Evolutionary conservation across 2,113 vertebrate species (phyloP), one percentile per base, ranked within the genome.

Genomic region (Myxocyprinus asiaticus): DNA sequence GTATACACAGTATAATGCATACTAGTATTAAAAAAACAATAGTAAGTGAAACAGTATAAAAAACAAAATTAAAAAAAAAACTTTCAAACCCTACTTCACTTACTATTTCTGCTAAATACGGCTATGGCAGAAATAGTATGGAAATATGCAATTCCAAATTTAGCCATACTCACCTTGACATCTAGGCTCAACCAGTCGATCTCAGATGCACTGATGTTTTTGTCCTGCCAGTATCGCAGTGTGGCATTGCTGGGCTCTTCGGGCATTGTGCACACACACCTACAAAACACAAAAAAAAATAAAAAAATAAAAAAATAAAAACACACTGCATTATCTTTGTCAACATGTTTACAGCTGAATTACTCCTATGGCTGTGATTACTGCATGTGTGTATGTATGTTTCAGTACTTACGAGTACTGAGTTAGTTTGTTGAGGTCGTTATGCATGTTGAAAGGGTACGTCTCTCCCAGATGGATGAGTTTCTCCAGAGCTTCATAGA

Each of bases 401-500:
- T 33, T 33, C 64, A 58, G 15, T 61, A 93, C 96, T 96, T 92
- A 98, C 98, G 94, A 95, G 89, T 98, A 98, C 69, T 96, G 94
- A 6, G 98, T 99, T 87, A 99, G 95, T 66, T 94, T 94, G 87
- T 98, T 95, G 83, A 99, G 93, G 90, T 96, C 88, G 88, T 96
- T 98, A 92, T 98, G 91, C 93, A 98, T 99, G 89, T 99, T 96
- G 93, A 99, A 94, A 84, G 96, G 95, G 88, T 98, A 98, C 1
- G 95, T 93, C 82, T 96, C 95, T 67, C 98, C 96, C 84, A 99
- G 94, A 91, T 99, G 97, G 86, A 96, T 86, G 14, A 99, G 92
- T 90, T 99, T 99, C 93, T 99, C 98, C 89, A 99, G 92, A 79
- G 98, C 98, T 91, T 99, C 98, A 50, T 99, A 99, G 91, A 99